Evolutionary conservation across 64 coral and sea anemone genomes (phyloP).

Genomic region (Montipora foliosa): DNA sequence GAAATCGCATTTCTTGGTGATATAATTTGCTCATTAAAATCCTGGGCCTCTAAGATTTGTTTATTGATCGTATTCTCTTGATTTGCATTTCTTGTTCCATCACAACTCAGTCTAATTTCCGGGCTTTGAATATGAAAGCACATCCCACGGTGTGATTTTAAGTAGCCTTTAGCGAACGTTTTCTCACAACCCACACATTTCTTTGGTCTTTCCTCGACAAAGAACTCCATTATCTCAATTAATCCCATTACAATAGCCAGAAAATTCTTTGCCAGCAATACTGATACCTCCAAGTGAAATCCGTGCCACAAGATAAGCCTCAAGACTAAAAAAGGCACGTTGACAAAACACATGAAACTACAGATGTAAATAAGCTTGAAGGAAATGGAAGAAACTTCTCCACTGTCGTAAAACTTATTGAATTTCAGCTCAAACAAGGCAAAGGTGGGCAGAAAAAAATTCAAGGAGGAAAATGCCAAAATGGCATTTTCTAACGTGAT

Average conservation of each 20-base stretch:
- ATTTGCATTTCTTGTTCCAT: neutral
- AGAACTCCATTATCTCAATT: slow-evolving; percentile 87
- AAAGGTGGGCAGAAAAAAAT: slow-evolving; percentile 88
- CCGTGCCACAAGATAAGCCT: slow-evolving; percentile 86
- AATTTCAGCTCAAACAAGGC: slow-evolving; percentile 92
- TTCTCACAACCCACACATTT: slow-evolving; percentile 59
- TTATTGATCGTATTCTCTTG: neutral
- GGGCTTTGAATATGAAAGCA: neutral
- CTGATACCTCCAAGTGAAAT: slow-evolving; percentile 76
- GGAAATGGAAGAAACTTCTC: slow-evolving; percentile 80
- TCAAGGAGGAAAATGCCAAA: slow-evolving; percentile 84
- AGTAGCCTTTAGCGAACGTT: slow-evolving; percentile 72
- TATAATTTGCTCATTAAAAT: neutral
- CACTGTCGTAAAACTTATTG: slow-evolving; percentile 94
- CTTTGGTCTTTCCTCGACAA: slow-evolving; percentile 86
- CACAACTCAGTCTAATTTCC: neutral
- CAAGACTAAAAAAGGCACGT: slow-evolving; percentile 90
- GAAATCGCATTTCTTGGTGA: neutral
- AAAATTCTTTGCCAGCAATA: slow-evolving; percentile 91
- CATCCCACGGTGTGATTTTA: slow-evolving; percentile 50
- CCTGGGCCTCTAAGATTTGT: neutral
- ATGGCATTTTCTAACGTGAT: slow-evolving; percentile 49
- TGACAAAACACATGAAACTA: slow-evolving; percentile 87
- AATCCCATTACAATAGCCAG: slow-evolving; percentile 80
- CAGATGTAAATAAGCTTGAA: slow-evolving; percentile 93